Evolutionary conservation across 37 sponge, comb jelly and placozoan genomes (phyloP), one percentile per base, ranked within the genome.

Genomic region (Theonella swinhoei): DNA sequence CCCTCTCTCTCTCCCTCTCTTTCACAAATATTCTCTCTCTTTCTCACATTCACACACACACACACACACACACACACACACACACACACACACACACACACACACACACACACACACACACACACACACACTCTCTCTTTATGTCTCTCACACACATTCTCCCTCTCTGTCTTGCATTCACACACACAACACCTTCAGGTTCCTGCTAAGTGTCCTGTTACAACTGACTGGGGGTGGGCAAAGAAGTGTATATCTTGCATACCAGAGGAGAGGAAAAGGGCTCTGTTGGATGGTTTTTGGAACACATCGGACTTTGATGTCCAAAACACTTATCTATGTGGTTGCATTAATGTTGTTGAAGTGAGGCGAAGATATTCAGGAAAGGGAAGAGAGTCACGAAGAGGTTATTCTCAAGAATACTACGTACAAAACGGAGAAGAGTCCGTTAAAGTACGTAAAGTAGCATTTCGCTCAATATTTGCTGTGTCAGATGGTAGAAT

Each of bases 221-320:
- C 11, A 54, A 76, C 75, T 8, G 31, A 60, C 26, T 76, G 77
- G 28, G 77, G 62, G 28, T 76, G 77, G 54, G 29, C 26, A 42
- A 8, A 22, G 23, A 60, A 19, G n/a, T 58, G 77, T 58, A 60
- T n/a, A 31, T 17, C 26, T 28, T 60, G 28, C 4, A n/a, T 76
- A 1, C 34, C 77, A 28, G 28, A 42, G 37, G 60, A 42, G 29
- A n/a, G 34, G 34, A 76, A 62, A 58, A 43, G 60, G 77, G 5
- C n/a, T 32, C 29, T 76, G 29, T 76, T 76, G 54, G 77, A 76
- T 76, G 77, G 77, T 2, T 76, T 76, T 47, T 76, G 77, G 77
- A 36, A 42, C 29, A 28, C 77, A 43, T 42, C 62, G 19, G 60
- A 76, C 33, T 76, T 76, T 58, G 77, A 76, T 76, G 77, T 76